Percentiles rank a stretch among this genome's conserved stretches.
phyloP scores from a whole-genome alignment of 2,888 invertebrate species.

The Himalopsyche tibetana region DNA sequence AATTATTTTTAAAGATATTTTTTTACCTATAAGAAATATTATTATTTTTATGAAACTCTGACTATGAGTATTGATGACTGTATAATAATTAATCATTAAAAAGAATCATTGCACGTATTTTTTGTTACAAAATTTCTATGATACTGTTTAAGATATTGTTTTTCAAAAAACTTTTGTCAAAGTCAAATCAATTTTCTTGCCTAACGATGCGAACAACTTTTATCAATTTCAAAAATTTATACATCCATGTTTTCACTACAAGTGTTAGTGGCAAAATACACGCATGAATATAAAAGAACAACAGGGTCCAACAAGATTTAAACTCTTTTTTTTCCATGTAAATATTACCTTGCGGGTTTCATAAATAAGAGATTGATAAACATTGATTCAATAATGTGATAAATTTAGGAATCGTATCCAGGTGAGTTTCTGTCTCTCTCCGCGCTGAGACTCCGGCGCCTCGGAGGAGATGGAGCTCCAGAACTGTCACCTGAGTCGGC shows the following conservation, averaged over 20 bases:
- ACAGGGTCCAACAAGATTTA: neutral
- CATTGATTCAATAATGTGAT: neutral
- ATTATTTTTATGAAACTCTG: slow-evolving; percentile 4
- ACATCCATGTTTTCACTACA: neutral
- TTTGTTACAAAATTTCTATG: neutral
- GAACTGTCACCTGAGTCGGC: slow-evolving; percentile 65
- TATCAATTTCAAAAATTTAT: neutral
- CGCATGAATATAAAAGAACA: neutral
- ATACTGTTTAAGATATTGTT: neutral
- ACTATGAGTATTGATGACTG: slow-evolving; percentile 18
- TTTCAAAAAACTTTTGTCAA: neutral
- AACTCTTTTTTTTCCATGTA: neutral
- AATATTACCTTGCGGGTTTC: neutral
- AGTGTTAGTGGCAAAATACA: neutral
- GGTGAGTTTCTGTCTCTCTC: slow-evolving; percentile 63
- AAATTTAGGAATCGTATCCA: slow-evolving; percentile 63
- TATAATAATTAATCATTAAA: slow-evolving; percentile 2
- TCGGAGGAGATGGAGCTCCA: slow-evolving; percentile 61
- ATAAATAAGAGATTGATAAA: neutral
- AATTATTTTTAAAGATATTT: neutral
- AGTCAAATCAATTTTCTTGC: neutral
- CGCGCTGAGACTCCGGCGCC: slow-evolving; percentile 62
- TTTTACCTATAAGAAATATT: slow-evolving; percentile 23
- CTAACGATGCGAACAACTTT: neutral
- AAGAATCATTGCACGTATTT: neutral